Conservation (phyloP, 2,113 vertebrate genomes). For the Triplophysa dalaica region DNA sequence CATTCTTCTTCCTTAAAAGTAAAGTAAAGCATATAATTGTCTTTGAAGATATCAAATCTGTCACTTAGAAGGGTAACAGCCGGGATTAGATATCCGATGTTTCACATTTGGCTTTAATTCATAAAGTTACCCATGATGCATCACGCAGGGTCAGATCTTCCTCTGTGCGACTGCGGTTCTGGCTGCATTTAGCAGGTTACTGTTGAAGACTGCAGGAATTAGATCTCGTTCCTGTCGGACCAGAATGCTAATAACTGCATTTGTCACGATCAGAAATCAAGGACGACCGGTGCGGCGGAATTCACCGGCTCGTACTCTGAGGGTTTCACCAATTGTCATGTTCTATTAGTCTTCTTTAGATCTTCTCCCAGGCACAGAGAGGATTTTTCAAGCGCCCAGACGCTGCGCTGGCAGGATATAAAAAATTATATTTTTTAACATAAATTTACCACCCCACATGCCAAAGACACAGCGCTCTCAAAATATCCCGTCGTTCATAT, state of each 20-base stretch:
- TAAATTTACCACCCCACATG: not conserved
- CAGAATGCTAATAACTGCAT: constrained; percentile 67
- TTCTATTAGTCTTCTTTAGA: constrained; percentile 52
- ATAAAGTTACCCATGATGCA: constrained; percentile 27
- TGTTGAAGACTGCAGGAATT: constrained; percentile 41
- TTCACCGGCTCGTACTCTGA: constrained; percentile 47
- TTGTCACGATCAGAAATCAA: constrained; percentile 62
- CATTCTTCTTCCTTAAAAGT: constrained; percentile 45
- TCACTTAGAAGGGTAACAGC: constrained; percentile 37
- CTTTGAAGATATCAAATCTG: constrained; percentile 5
- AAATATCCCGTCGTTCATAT: not conserved
- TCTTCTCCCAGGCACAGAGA: constrained; percentile 44
- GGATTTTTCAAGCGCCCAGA: constrained; percentile 24
- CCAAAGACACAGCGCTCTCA: not conserved
- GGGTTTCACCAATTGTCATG: constrained; percentile 34
- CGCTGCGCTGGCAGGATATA: constrained; percentile 1
- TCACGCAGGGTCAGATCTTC: not conserved
- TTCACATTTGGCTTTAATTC: constrained; percentile 41
- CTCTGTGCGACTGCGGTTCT: not conserved
- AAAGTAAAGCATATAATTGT: constrained; percentile 37
- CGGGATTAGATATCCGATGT: constrained; percentile 18
- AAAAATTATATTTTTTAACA: constrained; percentile 20
- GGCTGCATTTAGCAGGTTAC: constrained; percentile 6
- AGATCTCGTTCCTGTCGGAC: constrained; percentile 56
- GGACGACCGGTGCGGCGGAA: constrained; percentile 50